Conservation (phyloP, 2,113 vertebrate species). For the Trogon melanurus region DNA sequence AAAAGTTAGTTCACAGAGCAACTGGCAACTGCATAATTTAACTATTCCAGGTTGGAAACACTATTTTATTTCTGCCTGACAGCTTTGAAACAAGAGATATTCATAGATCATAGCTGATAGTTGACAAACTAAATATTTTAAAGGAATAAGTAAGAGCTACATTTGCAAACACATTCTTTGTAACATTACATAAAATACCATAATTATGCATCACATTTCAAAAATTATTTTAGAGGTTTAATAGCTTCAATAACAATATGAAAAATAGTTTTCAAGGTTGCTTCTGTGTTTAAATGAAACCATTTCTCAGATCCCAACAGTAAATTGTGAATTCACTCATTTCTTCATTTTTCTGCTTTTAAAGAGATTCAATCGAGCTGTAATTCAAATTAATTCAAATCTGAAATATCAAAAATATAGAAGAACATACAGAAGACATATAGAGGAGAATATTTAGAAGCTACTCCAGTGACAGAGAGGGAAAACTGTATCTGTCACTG, state of each 20-base stretch:
- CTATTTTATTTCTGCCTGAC: constrained; percentile 42
- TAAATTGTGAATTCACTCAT: background rate
- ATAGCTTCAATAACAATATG: background rate
- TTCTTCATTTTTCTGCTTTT: background rate
- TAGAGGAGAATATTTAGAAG: background rate
- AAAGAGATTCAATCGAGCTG: background rate
- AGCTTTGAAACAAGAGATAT: constrained; percentile 40
- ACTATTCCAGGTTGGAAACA: constrained; percentile 23
- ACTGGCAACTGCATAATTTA: constrained; percentile 66
- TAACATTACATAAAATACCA: background rate
- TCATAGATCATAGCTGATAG: constrained; percentile 13
- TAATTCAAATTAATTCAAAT: background rate
- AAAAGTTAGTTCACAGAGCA: constrained; percentile 61
- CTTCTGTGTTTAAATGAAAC: background rate
- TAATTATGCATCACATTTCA: background rate
- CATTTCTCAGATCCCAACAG: background rate
- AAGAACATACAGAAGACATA: background rate
- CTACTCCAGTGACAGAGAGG: background rate
- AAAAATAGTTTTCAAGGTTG: background rate
- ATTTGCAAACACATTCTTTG: background rate
- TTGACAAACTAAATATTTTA: constrained; percentile 43
- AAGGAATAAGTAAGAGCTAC: background rate
- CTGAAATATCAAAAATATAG: background rate
- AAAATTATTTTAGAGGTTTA: background rate
- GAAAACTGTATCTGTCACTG: background rate